A percentile compares a stretch with the other conserved stretches of the same genome.
Conservation (phyloP, 2,113 vertebrate species). For the Martes martes region DNA sequence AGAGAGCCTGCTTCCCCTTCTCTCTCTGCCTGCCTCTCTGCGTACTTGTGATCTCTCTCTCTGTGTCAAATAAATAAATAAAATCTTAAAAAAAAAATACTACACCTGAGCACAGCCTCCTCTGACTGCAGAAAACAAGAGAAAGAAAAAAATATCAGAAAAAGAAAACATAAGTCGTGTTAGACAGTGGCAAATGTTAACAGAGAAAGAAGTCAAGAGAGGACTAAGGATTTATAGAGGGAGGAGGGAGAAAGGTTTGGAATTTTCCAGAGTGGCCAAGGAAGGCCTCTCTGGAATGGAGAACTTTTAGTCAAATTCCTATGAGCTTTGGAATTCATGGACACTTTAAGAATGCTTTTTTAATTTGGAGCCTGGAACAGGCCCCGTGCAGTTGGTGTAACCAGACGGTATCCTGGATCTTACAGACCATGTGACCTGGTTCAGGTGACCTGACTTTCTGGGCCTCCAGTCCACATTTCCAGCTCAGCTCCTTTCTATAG, state of each 20-base stretch:
- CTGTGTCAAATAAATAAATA: no score
- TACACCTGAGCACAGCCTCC: background rate
- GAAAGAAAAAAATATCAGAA: background rate
- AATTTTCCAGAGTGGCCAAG: background rate
- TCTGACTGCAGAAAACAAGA: background rate
- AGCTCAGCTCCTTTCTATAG: background rate
- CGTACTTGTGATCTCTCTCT: no score
- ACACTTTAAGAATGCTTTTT: background rate
- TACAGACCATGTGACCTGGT: background rate
- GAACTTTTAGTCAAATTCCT: background rate
- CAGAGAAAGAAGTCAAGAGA: background rate
- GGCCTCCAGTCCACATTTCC: background rate
- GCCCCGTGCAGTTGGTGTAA: background rate
- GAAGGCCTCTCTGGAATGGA: background rate
- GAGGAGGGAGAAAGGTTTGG: background rate
- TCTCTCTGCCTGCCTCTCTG: no score
- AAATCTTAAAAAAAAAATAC: no score
- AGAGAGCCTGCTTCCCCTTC: no score
- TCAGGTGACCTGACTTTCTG: background rate
- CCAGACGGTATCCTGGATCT: background rate
- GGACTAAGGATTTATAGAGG: background rate
- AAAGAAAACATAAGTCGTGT: background rate
- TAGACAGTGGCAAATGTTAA: background rate
- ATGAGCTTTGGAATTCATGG: background rate
- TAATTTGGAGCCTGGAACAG: background rate